Evolutionary conservation across 2,113 vertebrate species (phyloP).

Genomic region (Sminthopsis crassicaudata): DNA sequence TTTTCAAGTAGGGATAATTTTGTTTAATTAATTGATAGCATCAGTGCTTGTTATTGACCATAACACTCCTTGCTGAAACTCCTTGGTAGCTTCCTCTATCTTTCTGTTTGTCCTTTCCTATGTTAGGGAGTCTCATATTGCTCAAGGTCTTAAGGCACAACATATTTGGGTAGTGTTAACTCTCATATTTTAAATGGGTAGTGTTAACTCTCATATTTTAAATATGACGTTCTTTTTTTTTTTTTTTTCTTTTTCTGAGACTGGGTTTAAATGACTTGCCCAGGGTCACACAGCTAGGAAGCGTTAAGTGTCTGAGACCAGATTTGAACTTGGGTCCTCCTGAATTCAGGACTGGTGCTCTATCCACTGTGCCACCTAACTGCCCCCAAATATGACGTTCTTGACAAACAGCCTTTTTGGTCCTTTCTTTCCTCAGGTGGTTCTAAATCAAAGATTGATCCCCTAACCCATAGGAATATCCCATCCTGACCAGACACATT

Average conservation of each 20-base stretch:
- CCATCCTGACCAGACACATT: slow-evolving; percentile 17
- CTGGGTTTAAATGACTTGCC: no score
- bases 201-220: background rate
- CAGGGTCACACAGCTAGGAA: no score
- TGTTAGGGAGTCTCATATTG: background rate
- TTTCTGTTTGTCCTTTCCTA: background rate
- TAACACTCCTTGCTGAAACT: background rate
- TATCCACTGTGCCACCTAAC: no score
- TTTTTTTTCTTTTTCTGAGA: no score
- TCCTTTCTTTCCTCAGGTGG: background rate
- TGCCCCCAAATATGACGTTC: background rate
- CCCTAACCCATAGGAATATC: background rate
- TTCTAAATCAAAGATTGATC: background rate
- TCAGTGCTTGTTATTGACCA: background rate
- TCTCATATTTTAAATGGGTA: background rate
- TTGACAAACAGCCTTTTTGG: background rate
- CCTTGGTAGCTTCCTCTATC: background rate
- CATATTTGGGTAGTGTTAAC: background rate
- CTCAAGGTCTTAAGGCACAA: background rate
- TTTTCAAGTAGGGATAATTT: background rate
- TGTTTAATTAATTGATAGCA: background rate
- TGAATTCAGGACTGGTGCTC: no score
- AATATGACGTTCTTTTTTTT: background rate
- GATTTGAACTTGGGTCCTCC: no score
- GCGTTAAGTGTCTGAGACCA: no score